Evolutionary conservation across 2,888 invertebrate species (phyloP).

Genomic region (Sepioteuthis lessoniana): DNA sequence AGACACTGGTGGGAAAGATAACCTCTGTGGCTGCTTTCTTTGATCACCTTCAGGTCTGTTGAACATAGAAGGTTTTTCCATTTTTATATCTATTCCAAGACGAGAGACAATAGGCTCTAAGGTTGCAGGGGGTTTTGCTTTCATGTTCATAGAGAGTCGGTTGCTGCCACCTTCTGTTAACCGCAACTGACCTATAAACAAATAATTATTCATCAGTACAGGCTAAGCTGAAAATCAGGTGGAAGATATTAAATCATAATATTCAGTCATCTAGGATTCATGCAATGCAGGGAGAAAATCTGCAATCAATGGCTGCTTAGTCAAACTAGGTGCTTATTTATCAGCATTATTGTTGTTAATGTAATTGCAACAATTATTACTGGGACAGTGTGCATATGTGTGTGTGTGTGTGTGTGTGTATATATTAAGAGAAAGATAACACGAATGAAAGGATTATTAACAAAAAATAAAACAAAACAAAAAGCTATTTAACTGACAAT

Average conservation of each 20-base stretch:
- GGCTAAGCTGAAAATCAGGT: conserved; percentile 46
- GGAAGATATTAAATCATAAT: conserved; percentile 46
- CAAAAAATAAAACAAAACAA: not conserved
- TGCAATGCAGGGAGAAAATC: conserved; percentile 6
- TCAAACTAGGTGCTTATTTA: not conserved
- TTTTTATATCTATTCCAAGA: conserved; percentile 70
- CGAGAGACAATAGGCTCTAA: conserved; percentile 67
- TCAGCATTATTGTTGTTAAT: not conserved
- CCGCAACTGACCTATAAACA: conserved; percentile 64
- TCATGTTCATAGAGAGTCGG: conserved; percentile 57
- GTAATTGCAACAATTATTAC: not conserved
- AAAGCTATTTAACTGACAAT: not conserved
- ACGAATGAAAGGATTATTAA: not conserved
- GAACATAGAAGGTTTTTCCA: conserved; percentile 69
- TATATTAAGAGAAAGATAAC: not conserved
- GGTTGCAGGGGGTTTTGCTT: conserved; percentile 55
- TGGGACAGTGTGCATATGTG: not conserved
- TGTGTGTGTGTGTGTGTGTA: too few relatives aligned
- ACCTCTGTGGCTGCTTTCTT: conserved; percentile 59
- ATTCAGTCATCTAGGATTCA: conserved; percentile 46
- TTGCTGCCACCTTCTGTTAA: conserved; percentile 62
- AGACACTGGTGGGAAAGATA: conserved; percentile 60
- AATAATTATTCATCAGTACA: conserved; percentile 47
- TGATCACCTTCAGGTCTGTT: conserved; percentile 59
- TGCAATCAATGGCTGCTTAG: conserved; percentile 1